Conservation (phyloP, 1,140 invertebrate species). For the Cephus cinctus region DNA sequence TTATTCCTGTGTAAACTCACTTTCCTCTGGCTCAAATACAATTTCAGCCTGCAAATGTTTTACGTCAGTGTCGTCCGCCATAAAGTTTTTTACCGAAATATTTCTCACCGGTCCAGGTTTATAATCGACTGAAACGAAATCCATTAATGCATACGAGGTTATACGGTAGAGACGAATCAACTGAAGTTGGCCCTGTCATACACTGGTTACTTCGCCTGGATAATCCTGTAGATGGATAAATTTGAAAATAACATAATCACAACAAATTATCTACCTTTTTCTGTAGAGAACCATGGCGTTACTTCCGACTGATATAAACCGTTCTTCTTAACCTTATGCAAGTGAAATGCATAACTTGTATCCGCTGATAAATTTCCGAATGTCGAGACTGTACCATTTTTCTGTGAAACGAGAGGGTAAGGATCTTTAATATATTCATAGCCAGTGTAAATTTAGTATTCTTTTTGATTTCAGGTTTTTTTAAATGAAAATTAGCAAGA, state of each 20-base stretch:
- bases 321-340: conserved; percentile 18
- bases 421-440: too few relatives aligned
- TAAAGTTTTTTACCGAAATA: conserved; percentile 22
- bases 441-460: too few relatives aligned
- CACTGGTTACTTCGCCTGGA: background rate
- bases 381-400: conserved; percentile 3
- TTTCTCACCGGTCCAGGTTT: conserved; percentile 17
- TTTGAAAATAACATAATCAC: background rate
- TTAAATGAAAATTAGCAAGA: background rate
- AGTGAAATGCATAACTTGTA: conserved; percentile 26
- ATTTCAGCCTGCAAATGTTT: conserved; percentile 22
- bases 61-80: conserved; percentile 12
- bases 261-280: conserved; percentile 5
- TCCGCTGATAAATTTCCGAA: conserved; percentile 16
- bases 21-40: conserved; percentile 31
- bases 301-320: conserved; percentile 29
- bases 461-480: background rate
- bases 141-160: too few relatives aligned
- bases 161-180: too few relatives aligned
- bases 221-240: background rate
- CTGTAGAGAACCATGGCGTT: conserved; percentile 32
- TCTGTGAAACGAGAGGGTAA: too few relatives aligned
- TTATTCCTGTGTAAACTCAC: conserved; percentile 22
- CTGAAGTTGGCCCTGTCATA: too few relatives aligned
- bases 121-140: conserved; percentile 26